Percentiles rank a stretch among this genome's conserved stretches.
phyloP scores from a whole-genome alignment of 1,140 invertebrate genomes.

The Drosophila lini region DNA sequence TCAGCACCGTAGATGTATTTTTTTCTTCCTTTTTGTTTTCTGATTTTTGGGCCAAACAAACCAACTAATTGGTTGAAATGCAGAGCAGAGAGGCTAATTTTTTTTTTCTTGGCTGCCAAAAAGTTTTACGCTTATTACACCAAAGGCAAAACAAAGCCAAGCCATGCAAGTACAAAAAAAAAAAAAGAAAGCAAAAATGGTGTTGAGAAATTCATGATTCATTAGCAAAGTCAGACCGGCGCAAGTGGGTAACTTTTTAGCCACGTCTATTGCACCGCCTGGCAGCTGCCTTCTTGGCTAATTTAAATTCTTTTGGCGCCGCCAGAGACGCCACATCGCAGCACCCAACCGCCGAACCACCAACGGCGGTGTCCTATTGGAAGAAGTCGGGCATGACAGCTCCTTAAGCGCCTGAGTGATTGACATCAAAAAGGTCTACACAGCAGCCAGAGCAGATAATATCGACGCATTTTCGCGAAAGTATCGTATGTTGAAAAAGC shows the following conservation, averaged over 20 bases:
- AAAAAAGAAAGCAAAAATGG: slow-evolving; percentile 34
- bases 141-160: slow-evolving; percentile 43
- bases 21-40: slow-evolving; percentile 13
- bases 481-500: no score
- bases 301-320: slow-evolving; percentile 79
- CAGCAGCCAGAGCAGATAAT: slow-evolving; percentile 37
- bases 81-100: slow-evolving; percentile 52
- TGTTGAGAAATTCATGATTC: slow-evolving; percentile 75
- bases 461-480: no score
- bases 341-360: slow-evolving; percentile 12
- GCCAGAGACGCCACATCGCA: slow-evolving; percentile 32
- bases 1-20: slow-evolving; percentile 41
- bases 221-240: slow-evolving; percentile 62
- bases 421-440: slow-evolving; percentile 78
- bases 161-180: slow-evolving; percentile 12
- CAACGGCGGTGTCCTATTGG: slow-evolving; percentile 57
- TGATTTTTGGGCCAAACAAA: slow-evolving; percentile 45
- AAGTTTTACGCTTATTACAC: slow-evolving; percentile 81
- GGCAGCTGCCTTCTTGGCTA: slow-evolving; percentile 68
- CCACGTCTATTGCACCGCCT: slow-evolving; percentile 57
- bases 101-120: slow-evolving; percentile 55
- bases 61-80: slow-evolving; percentile 79
- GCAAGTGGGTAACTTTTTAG: slow-evolving; percentile 64
- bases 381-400: slow-evolving; percentile 72
- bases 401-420: slow-evolving; percentile 81